These are phyloP conservation scores for Tethya wilhelma DNA, from an alignment of 37 sponge, comb jelly and placozoan genomes.

Conservation along the genomic window DNA sequence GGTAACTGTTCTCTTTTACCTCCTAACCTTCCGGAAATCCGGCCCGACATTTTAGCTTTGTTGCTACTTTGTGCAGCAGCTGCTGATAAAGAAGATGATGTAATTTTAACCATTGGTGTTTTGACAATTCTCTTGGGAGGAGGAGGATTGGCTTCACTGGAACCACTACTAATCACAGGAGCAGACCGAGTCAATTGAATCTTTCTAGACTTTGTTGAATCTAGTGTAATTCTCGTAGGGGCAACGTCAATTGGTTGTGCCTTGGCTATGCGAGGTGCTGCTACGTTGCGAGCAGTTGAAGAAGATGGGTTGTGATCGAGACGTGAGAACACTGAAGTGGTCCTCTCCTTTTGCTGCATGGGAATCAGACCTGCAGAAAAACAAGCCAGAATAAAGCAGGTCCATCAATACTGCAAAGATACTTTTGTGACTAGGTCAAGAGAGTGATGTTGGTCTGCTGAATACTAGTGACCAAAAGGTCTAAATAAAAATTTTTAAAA, in stretches of 20 bases:
- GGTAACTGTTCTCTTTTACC: background rate
- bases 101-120: too few relatives aligned
- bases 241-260: too few relatives aligned
- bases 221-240: background rate
- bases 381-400: background rate
- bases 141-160: background rate
- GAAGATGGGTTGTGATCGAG: constrained; percentile 17
- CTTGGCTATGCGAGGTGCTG: too few relatives aligned
- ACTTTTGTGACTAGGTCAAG: too few relatives aligned
- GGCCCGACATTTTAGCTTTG: background rate
- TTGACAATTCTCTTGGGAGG: background rate
- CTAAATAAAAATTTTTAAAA: too few relatives aligned
- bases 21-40: background rate
- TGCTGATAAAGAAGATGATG: too few relatives aligned
- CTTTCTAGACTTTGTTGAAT: constrained; percentile 2
- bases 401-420: background rate
- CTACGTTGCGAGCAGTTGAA: too few relatives aligned
- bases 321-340: constrained; percentile 36
- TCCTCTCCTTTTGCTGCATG: background rate
- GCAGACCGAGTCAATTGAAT: background rate
- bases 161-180: background rate
- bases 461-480: too few relatives aligned
- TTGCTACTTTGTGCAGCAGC: too few relatives aligned
- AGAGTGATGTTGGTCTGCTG: too few relatives aligned
- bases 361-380: constrained; percentile 3